phyloP scores from a whole-genome alignment of 2,797 vertebrate species.

The Sciurus carolinensis region DNA sequence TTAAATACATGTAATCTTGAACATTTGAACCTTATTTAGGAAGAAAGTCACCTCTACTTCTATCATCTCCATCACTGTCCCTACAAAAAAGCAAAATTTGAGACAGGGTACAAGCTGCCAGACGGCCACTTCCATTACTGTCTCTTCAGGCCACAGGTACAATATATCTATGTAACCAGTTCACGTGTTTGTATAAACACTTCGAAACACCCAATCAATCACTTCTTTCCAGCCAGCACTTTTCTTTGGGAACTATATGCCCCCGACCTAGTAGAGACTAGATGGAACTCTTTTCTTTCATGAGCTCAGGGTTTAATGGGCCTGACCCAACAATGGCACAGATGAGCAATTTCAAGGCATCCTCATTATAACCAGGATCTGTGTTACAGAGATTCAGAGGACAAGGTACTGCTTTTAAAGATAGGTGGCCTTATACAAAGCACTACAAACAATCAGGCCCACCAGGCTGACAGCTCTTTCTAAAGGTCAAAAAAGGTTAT shows the following conservation, averaged over 20 bases:
- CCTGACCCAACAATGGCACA: slow-evolving; percentile 80
- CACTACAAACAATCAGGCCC: slow-evolving; percentile 55
- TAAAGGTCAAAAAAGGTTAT: slow-evolving; percentile 75
- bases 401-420: slow-evolving; percentile 52
- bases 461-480: slow-evolving; percentile 60
- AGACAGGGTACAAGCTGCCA: slow-evolving; percentile 14
- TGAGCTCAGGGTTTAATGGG: slow-evolving; percentile 79
- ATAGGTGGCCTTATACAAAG: slow-evolving; percentile 43
- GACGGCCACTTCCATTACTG: slow-evolving; percentile 60
- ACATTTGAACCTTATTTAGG: background rate
- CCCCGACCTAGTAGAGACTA: slow-evolving; percentile 69
- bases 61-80: background rate
- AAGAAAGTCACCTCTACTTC: slow-evolving; percentile 63
- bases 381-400: slow-evolving; percentile 52
- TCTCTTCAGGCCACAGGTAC: slow-evolving; percentile 35
- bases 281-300: slow-evolving; percentile 77
- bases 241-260: slow-evolving; percentile 59
- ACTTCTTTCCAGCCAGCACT: slow-evolving; percentile 74
- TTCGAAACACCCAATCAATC: slow-evolving; percentile 80
- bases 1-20: slow-evolving; percentile 55
- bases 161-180: slow-evolving; percentile 72
- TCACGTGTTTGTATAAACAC: slow-evolving; percentile 77
- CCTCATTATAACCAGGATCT: slow-evolving; percentile 77
- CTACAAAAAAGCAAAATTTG: slow-evolving; percentile 40
- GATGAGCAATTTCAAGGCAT: slow-evolving; percentile 73